Percentiles rank a stretch among this genome's conserved stretches.
phyloP scores from a whole-genome alignment of 2,888 invertebrate species.

The Meteorus cinctellus region DNA sequence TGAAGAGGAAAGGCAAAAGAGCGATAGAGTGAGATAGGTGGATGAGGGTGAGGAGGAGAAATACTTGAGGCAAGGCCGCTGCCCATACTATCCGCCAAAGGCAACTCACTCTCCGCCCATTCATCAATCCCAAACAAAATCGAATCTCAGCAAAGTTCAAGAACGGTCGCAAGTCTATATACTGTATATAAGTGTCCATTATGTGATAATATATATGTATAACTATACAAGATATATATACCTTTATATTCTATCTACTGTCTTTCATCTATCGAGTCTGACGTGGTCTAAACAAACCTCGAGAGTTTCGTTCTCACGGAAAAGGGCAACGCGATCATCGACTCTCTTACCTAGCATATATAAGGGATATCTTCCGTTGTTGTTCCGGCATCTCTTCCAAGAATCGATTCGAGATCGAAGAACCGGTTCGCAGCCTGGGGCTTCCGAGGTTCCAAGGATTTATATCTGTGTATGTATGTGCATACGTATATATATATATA shows the following conservation, averaged over 20 bases:
- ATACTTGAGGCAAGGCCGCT: constrained; percentile 49
- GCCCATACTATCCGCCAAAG: constrained; percentile 50
- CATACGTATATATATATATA: background rate
- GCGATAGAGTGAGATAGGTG: constrained; percentile 20
- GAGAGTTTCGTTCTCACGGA: constrained; percentile 41
- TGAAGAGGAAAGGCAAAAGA: constrained; percentile 13
- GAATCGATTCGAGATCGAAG: constrained; percentile 49
- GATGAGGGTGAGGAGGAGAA: constrained; percentile 15
- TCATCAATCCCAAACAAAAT: constrained; percentile 55
- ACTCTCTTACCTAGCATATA: constrained; percentile 9
- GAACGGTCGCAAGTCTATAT: constrained; percentile 36
- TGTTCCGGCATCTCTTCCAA: constrained; percentile 52
- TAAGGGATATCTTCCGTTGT: constrained; percentile 39
- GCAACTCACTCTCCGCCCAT: constrained; percentile 50
- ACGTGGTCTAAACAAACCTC: constrained; percentile 15
- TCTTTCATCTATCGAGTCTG: constrained; percentile 16
- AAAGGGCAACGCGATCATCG: constrained; percentile 42
- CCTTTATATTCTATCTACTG: constrained; percentile 1
- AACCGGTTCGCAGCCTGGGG: constrained; percentile 46
- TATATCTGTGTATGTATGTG: background rate
- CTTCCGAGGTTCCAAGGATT: constrained; percentile 44
- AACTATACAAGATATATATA: constrained; percentile 2
- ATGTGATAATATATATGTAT: background rate
- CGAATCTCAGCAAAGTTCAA: constrained; percentile 49
- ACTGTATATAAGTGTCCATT: background rate